Percentiles rank a stretch among this genome's conserved stretches.
These are phyloP conservation scores for Muscicapa striata DNA, from an alignment of 2,797 vertebrate genomes.

Conservation along the genomic window DNA sequence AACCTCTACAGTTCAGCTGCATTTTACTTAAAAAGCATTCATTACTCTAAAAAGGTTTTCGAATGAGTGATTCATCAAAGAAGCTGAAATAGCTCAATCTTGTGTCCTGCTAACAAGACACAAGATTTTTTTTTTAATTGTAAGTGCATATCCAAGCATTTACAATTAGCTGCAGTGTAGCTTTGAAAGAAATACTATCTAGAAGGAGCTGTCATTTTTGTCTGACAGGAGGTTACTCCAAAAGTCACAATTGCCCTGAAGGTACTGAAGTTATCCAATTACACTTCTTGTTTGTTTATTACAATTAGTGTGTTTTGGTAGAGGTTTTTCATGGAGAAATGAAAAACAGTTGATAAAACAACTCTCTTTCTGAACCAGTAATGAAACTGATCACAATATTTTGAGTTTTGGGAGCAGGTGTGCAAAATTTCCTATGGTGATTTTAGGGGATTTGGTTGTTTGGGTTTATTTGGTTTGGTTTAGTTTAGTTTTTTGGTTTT, in stretches of 20 bases:
- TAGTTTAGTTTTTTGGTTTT: not conserved
- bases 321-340: not conserved
- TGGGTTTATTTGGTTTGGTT: not conserved
- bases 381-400: not conserved
- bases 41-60: not conserved
- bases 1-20: not conserved
- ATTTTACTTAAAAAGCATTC: not conserved
- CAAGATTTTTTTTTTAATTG: not conserved
- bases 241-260: not conserved
- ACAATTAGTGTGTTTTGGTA: not conserved
- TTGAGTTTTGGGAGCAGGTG: not conserved
- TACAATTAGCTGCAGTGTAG: not conserved
- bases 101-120: not conserved
- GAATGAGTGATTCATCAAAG: not conserved
- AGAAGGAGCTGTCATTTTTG: not conserved
- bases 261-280: not conserved
- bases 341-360: not conserved
- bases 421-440: not conserved
- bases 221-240: not conserved
- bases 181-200: not conserved
- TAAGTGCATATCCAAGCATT: not conserved
- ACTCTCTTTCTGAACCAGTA: not conserved
- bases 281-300: not conserved
- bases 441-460: not conserved
- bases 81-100: not conserved